Evolutionary conservation across 2,888 invertebrate species (phyloP).

Genomic region (Dysmachus trigonus): DNA sequence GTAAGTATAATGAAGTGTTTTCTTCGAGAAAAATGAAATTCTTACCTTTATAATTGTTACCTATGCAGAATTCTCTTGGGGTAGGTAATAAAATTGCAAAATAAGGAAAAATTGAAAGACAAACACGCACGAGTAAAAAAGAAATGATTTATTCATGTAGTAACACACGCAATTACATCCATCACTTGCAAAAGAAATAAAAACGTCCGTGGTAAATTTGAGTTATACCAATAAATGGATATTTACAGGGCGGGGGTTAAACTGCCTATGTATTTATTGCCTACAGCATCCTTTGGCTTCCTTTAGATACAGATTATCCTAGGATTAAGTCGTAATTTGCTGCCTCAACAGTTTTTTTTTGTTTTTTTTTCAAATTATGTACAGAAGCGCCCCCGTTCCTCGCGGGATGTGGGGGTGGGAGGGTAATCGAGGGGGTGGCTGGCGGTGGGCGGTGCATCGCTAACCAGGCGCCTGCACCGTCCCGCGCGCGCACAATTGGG

Average conservation of each 20-base stretch:
- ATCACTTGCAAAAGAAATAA: slow-evolving; percentile 32
- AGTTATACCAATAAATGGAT: not conserved
- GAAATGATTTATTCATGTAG: slow-evolving; percentile 31
- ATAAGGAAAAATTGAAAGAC: not conserved
- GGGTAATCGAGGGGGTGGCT: not conserved
- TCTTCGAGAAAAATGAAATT: not conserved
- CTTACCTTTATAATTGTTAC: not conserved
- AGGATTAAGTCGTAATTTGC: not conserved
- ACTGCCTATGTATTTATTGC: not conserved
- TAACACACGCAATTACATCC: slow-evolving; percentile 25
- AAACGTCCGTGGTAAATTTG: slow-evolving; percentile 10
- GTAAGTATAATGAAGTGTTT: no score
- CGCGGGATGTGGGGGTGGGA: not conserved
- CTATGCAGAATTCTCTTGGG: not conserved
- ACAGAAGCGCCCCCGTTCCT: not conserved
- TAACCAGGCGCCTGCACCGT: not conserved
- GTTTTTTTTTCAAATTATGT: slow-evolving; percentile 10
- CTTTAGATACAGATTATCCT: slow-evolving; percentile 1
- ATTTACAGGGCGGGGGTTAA: not conserved
- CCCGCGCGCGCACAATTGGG: not conserved
- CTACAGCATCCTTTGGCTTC: not conserved
- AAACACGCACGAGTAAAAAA: slow-evolving; percentile 14
- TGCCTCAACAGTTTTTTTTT: slow-evolving; percentile 7
- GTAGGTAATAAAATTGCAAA: not conserved
- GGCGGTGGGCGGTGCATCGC: not conserved